Evolutionary conservation across 2,797 vertebrate genomes (phyloP).

Genomic region (Myotis daubentonii): DNA sequence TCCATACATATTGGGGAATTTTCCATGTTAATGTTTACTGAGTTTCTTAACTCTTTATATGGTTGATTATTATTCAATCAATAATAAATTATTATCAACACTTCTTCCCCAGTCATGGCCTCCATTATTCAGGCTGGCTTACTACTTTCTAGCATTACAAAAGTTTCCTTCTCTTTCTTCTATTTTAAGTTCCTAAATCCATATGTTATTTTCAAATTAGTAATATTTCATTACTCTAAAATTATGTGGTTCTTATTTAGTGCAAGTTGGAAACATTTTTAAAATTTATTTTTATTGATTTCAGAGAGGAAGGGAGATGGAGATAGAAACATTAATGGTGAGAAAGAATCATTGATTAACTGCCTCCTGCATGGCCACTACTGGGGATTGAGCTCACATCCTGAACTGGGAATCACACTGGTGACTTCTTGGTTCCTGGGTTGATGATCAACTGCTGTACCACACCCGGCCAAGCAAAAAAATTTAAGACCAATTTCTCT

Average conservation of each 20-base stretch:
- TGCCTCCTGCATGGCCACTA: too few species aligned
- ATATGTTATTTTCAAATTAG: not conserved
- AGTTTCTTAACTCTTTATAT: not conserved
- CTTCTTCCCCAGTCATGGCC: not conserved
- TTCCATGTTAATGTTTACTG: not conserved
- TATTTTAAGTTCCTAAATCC: not conserved
- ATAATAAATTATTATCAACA: not conserved
- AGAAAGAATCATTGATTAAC: too few species aligned
- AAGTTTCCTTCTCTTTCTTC: not conserved
- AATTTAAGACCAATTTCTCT: not conserved
- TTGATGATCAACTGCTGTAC: too few species aligned
- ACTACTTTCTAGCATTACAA: not conserved
- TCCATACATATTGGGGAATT: not conserved
- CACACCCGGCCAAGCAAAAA: too few species aligned
- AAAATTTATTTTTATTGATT: not conserved
- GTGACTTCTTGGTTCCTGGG: too few species aligned
- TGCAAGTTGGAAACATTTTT: not conserved
- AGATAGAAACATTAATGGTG: too few species aligned
- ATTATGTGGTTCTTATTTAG: not conserved
- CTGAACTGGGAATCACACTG: too few species aligned
- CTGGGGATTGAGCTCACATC: too few species aligned
- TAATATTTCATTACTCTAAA: not conserved
- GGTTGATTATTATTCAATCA: not conserved
- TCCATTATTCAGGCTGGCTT: not conserved
- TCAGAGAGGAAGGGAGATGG: too few species aligned